phyloP scores from a whole-genome alignment of 2,797 vertebrate genomes.

The Lepidocolaptes lacrymiger region DNA sequence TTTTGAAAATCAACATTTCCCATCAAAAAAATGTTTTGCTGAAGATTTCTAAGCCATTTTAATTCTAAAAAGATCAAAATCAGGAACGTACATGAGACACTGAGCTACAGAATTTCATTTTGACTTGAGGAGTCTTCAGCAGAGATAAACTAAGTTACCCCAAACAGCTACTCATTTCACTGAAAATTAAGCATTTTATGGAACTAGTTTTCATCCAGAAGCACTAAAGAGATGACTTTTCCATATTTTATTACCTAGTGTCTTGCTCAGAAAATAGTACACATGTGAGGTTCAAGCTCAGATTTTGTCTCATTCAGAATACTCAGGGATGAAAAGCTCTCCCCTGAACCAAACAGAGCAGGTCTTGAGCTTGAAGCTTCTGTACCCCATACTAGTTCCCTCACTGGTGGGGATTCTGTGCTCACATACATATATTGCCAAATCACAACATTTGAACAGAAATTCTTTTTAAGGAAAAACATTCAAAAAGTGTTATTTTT shows the following conservation, averaged over 20 bases:
- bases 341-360: neutral
- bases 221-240: neutral
- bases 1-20: neutral
- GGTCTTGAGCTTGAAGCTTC: neutral
- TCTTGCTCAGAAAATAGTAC: neutral
- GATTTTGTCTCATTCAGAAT: neutral
- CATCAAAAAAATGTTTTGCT: neutral
- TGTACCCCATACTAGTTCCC: neutral
- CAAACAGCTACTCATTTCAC: neutral
- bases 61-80: neutral
- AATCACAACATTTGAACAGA: slow-evolving; percentile 31
- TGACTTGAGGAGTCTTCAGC: neutral
- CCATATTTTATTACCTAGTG: neutral
- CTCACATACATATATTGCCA: slow-evolving; percentile 8
- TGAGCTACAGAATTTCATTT: neutral
- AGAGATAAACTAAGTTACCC: neutral
- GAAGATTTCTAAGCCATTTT: neutral
- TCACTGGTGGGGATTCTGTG: neutral
- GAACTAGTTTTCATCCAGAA: neutral
- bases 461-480: slow-evolving; percentile 19
- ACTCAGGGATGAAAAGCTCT: neutral
- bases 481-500: slow-evolving; percentile 34
- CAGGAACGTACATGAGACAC: neutral
- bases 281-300: neutral
- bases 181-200: neutral